These are phyloP conservation scores for Mormoops blainvillei DNA, from an alignment of 2,113 vertebrate species.

Conservation along the genomic window DNA sequence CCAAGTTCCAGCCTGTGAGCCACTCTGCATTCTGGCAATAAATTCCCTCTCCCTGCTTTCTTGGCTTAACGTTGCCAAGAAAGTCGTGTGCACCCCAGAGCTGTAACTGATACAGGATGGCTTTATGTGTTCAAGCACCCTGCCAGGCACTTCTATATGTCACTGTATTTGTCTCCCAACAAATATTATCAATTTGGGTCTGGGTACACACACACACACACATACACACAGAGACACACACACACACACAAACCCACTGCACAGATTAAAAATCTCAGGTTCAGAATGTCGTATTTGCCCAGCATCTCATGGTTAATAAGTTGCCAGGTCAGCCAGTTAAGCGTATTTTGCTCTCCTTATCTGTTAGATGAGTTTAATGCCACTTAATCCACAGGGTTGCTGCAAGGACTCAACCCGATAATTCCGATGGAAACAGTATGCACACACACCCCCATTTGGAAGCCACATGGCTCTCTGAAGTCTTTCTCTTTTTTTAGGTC, in stretches of 20 bases:
- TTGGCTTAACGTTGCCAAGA: neutral
- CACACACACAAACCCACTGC: neutral
- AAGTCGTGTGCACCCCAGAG: neutral
- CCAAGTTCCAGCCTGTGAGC: neutral
- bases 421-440: neutral
- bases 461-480: neutral
- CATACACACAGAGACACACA: neutral
- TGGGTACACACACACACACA: rapidly evolving
- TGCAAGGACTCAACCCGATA: neutral
- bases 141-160: neutral
- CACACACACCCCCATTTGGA: neutral
- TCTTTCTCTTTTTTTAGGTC: too few species aligned
- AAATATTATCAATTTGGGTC: neutral
- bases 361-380: neutral
- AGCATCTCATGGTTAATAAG: neutral
- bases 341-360: neutral
- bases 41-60: neutral
- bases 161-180: neutral
- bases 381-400: neutral
- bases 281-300: neutral
- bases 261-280: neutral
- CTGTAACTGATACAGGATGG: neutral
- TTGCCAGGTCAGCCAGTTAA: neutral
- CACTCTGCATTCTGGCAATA: neutral
- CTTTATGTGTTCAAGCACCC: rapidly evolving